These are phyloP conservation scores for Scolopax rusticola DNA, from an alignment of 2,797 vertebrate genomes.

Conservation along the genomic window DNA sequence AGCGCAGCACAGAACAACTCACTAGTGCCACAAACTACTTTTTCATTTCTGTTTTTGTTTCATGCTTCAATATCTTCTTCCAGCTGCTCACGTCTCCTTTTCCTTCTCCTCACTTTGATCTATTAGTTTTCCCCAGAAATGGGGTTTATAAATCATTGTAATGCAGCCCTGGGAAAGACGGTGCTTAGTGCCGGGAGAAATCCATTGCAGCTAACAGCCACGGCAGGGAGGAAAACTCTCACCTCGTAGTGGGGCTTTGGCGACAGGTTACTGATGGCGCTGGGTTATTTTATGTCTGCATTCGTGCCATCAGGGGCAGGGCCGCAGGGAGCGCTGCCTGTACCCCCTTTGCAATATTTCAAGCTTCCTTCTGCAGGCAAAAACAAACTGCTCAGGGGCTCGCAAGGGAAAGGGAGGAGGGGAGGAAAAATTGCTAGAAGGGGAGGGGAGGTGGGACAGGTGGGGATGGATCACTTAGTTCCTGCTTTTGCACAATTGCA, in stretches of 20 bases:
- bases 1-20: constrained; percentile 55
- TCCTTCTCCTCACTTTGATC: constrained; percentile 88
- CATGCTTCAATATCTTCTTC: constrained; percentile 79
- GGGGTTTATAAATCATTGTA: constrained; percentile 95
- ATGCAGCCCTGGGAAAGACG: constrained; percentile 90
- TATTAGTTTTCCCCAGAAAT: constrained; percentile 88
- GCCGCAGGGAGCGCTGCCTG: constrained; percentile 74
- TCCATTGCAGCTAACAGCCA: constrained; percentile 82
- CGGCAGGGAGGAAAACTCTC: constrained; percentile 80
- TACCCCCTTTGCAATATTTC: constrained; percentile 79
- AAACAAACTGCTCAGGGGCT: constrained; percentile 73
- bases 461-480: background rate
- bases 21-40: constrained; percentile 85
- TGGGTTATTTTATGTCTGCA: constrained; percentile 81
- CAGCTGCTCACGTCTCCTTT: constrained; percentile 79
- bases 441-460: background rate
- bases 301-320: constrained; percentile 76
- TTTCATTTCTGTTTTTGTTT: constrained; percentile 90
- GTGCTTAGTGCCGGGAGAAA: constrained; percentile 87
- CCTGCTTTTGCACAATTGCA: background rate
- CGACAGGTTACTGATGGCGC: constrained; percentile 95
- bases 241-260: constrained; percentile 74
- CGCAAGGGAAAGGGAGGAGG: constrained; percentile 43
- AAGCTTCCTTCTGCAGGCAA: constrained; percentile 79
- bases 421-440: constrained; percentile 56